Base-by-base conservation (phyloP, 2,888 invertebrate genomes). In the Eristalis tenax region DNA sequence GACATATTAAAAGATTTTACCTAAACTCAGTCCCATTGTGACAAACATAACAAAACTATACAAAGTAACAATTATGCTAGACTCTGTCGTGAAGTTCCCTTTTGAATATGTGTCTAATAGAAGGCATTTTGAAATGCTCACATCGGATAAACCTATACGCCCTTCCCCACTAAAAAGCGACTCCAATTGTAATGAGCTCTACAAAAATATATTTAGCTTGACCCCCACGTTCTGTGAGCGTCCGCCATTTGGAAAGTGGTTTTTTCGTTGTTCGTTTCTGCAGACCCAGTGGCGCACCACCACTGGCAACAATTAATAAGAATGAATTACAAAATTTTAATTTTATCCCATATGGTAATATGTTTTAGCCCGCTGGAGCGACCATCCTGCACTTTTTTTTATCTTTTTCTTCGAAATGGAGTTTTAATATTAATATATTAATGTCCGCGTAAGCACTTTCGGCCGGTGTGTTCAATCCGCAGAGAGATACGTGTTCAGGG, bases 321-420 rank as follows among this genome's bases (percentile, higher is more conserved):
- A 83, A 83, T 83, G 74, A 79, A 83, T 83, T 83, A 79, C 69
- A 74, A 69, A 79, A 69, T 79, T 83, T 69, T 69, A 79, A 78
- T 74, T 68, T 57, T 26, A 78, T 73, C 78, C 78, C 78, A 74
- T 79, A 69, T 79, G 78, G 68, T 64, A 59, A 68, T 78, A 78
- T 73, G 73, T 73, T 71, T 66, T 32, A 43, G 61, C 56, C 61
- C 38, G 22, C n/a, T 15, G 28, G 38, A 35, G 63, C 35, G 40
- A n/a, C 40, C 28, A 22, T 65, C 26, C 64, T 57, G 28, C 22
- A 56, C 40, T 64, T 1, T 68, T 66, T 64, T 61, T 73, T 66
- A 15, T 73, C n/a, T 57, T 68, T 69, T 50, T n/a, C 32, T 35
- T 75, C 68, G 69, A 35, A 81, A 70, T 75, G 68, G 63, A 77